Conservation (phyloP, 2,113 vertebrate species). For the Machaerirhynchus nigripectus region DNA sequence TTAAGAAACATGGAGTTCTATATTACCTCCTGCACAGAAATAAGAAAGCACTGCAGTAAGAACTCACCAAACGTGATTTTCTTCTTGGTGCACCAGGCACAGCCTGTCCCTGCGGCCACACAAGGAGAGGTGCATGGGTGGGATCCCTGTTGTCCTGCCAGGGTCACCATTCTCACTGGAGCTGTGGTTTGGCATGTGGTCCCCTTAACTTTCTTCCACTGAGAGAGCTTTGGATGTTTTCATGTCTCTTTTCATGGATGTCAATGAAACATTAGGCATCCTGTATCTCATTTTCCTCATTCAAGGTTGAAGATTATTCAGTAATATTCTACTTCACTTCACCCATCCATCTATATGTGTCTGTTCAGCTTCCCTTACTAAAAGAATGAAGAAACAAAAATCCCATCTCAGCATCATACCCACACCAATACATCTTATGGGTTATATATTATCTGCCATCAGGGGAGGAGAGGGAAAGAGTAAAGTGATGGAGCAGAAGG, state of each 20-base stretch:
- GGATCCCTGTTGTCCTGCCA: not conserved
- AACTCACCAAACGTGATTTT: not conserved
- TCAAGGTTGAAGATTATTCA: constrained; percentile 44
- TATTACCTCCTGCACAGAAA: not conserved
- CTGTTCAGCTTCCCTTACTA: not conserved
- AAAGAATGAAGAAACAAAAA: constrained; percentile 25
- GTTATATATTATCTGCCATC: not conserved
- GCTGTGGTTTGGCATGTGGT: not conserved
- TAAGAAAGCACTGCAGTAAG: not conserved
- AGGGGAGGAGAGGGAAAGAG: not conserved
- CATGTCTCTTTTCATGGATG: not conserved
- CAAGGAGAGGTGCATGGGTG: not conserved
- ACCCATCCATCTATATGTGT: constrained; percentile 9
- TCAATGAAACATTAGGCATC: constrained; percentile 15
- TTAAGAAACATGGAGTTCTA: constrained; percentile 25
- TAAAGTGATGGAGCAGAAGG: not conserved
- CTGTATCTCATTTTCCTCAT: constrained; percentile 18
- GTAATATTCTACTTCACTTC: constrained; percentile 53
- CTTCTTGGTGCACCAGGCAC: not conserved
- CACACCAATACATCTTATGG: not conserved
- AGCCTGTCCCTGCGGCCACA: not conserved
- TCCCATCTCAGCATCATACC: not conserved
- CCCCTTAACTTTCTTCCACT: not conserved
- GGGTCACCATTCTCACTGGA: not conserved
- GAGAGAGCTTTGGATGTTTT: not conserved